These are phyloP conservation scores for Spisula subtruncata DNA, from an alignment of 2,888 invertebrate species.

Conservation along the genomic window DNA sequence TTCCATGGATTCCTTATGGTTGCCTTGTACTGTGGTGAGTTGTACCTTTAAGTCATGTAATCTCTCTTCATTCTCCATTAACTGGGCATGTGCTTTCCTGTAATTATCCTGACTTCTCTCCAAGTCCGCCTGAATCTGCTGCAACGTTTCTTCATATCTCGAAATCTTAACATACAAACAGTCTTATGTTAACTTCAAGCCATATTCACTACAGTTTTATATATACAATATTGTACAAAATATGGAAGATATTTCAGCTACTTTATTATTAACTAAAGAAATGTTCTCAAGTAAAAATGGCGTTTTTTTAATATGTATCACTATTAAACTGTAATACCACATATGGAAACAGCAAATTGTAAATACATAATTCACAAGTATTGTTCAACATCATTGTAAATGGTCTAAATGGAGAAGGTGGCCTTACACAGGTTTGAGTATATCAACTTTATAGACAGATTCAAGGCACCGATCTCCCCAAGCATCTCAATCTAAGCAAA, in stretches of 20 bases:
- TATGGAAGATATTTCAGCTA: too few relatives aligned
- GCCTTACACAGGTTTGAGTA: too few relatives aligned
- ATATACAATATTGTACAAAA: too few relatives aligned
- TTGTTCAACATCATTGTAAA: background rate
- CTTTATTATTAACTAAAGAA: background rate
- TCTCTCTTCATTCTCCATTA: conserved; percentile 84
- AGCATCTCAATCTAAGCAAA: too few relatives aligned
- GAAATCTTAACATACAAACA: conserved; percentile 76
- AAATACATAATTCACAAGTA: background rate
- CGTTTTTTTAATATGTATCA: too few relatives aligned
- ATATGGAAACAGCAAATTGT: background rate
- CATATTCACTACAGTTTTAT: too few relatives aligned
- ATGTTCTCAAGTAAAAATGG: too few relatives aligned
- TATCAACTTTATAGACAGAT: too few relatives aligned
- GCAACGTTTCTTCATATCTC: conserved; percentile 85
- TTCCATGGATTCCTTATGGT: conserved; percentile 87
- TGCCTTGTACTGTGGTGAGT: conserved; percentile 85
- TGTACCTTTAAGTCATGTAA: conserved; percentile 85
- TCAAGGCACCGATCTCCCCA: too few relatives aligned
- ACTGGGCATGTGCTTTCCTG: conserved; percentile 83
- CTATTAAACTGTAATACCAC: too few relatives aligned
- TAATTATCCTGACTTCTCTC: conserved; percentile 85
- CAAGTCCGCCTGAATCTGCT: conserved; percentile 84
- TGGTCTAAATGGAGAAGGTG: too few relatives aligned
- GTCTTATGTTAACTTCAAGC: too few relatives aligned